These are phyloP conservation scores for Drosophila mimica DNA, from an alignment of 2,888 invertebrate genomes.

Conservation along the genomic window DNA sequence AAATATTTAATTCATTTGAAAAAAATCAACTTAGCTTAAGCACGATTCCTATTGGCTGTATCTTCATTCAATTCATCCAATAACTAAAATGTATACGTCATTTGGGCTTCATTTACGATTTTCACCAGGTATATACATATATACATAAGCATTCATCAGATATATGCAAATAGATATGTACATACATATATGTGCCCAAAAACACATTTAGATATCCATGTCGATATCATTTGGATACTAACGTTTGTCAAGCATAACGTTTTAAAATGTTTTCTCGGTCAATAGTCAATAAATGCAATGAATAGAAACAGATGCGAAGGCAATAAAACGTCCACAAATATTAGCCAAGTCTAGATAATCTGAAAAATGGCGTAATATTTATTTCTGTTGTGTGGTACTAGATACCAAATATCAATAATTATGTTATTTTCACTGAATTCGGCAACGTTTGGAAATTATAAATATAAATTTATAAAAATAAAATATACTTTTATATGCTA, in stretches of 20 bases:
- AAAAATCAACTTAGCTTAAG: background rate
- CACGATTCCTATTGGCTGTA: background rate
- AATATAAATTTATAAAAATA: background rate
- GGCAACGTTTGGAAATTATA: background rate
- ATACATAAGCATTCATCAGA: slow-evolving; percentile 4
- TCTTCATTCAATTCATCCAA: background rate
- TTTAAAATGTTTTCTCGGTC: slow-evolving; percentile 73
- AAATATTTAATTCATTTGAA: background rate
- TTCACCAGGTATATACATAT: slow-evolving; percentile 23
- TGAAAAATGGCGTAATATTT: background rate
- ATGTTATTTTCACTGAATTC: background rate
- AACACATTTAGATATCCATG: slow-evolving; percentile 32
- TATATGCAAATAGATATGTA: background rate
- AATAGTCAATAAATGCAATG: slow-evolving; percentile 60
- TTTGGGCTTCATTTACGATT: background rate
- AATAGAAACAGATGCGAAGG: slow-evolving; percentile 48
- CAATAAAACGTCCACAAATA: slow-evolving; percentile 7
- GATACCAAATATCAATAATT: slow-evolving; percentile 2
- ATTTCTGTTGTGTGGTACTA: no score
- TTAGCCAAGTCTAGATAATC: background rate
- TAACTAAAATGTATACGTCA: background rate
- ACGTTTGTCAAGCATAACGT: slow-evolving; percentile 77
- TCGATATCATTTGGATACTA: slow-evolving; percentile 54
- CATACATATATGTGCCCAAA: background rate
- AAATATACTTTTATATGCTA: background rate